Conservation (phyloP, 2,113 vertebrate species). For the Phyllopteryx taeniolatus region DNA sequence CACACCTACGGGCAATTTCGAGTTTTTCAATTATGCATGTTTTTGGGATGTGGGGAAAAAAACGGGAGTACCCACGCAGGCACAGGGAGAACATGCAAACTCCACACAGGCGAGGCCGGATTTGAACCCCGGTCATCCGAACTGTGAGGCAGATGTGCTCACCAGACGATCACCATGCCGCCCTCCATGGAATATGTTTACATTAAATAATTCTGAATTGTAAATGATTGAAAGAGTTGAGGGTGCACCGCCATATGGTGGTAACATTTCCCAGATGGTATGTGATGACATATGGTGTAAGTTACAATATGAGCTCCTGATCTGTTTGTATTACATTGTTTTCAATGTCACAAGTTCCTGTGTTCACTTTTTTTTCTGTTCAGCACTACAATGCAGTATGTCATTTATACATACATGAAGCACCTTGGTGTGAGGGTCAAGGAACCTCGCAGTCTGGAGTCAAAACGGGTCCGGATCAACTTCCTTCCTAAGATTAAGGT, state of each 20-base stretch:
- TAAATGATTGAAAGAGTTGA: conserved; percentile 45
- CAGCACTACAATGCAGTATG: conserved; percentile 87
- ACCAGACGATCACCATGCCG: too few species aligned
- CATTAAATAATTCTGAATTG: conserved; percentile 56
- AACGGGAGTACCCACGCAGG: too few species aligned
- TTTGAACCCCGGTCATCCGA: too few species aligned
- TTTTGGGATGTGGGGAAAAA: too few species aligned
- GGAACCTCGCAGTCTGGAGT: conserved; percentile 87
- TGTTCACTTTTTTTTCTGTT: conserved; percentile 12
- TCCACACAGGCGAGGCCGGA: too few species aligned
- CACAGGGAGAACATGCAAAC: too few species aligned
- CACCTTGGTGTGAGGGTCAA: conserved; percentile 92
- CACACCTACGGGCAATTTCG: too few species aligned
- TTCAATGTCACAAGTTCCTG: conserved; percentile 8
- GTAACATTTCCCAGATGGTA: conserved; percentile 54
- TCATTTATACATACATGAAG: conserved; percentile 93
- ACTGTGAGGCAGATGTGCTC: too few species aligned
- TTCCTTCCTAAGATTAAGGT: conserved; percentile 94
- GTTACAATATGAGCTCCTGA: conserved; percentile 41
- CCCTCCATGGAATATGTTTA: conserved; percentile 38
- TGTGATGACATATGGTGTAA: conserved; percentile 63
- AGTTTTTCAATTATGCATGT: too few species aligned
- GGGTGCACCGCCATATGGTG: conserved; percentile 67
- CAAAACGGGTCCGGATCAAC: conserved; percentile 85
- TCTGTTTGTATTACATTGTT: conserved; percentile 20